Conservation (phyloP, 2,797 vertebrate species). For the Synanceia verrucosa region DNA sequence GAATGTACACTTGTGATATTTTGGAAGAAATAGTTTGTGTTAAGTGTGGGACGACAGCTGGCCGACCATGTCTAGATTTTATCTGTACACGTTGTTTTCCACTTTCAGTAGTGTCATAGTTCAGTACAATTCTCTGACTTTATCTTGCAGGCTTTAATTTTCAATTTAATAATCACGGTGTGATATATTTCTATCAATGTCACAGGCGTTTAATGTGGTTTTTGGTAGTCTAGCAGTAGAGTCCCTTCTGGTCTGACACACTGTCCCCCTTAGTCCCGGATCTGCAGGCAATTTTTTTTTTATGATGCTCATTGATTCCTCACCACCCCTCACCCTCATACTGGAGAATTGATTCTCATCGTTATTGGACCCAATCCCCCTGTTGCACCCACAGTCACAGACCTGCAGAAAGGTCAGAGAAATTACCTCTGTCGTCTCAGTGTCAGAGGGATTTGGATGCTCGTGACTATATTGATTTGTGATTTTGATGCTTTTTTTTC, state of each 20-base stretch:
- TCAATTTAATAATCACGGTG: background rate
- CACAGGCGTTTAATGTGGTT: background rate
- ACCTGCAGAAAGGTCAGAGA: conserved; percentile 70
- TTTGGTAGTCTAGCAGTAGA: no score
- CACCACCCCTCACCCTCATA: conserved; percentile 12
- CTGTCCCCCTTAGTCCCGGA: no score
- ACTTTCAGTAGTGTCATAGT: background rate
- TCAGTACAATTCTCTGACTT: background rate
- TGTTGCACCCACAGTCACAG: conserved; percentile 51
- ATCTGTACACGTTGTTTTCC: conserved; percentile 23
- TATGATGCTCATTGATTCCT: conserved; percentile 69
- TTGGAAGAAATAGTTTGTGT: conserved; percentile 3
- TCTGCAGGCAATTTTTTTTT: conserved; percentile 50
- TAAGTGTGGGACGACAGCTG: conserved; percentile 16
- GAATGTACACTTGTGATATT: conserved; percentile 14
- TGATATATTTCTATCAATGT: background rate
- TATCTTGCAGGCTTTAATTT: background rate
- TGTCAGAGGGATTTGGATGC: conserved; percentile 37
- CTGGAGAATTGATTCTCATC: conserved; percentile 67
- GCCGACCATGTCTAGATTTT: conserved; percentile 1
- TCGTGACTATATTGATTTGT: conserved; percentile 51
- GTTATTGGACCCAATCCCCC: conserved; percentile 58
- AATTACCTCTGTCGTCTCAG: conserved; percentile 31
- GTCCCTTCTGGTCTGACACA: no score
- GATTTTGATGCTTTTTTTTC: conserved; percentile 46